phyloP scores from a whole-genome alignment of 2,797 vertebrate species.

The Coilia nasus region DNA sequence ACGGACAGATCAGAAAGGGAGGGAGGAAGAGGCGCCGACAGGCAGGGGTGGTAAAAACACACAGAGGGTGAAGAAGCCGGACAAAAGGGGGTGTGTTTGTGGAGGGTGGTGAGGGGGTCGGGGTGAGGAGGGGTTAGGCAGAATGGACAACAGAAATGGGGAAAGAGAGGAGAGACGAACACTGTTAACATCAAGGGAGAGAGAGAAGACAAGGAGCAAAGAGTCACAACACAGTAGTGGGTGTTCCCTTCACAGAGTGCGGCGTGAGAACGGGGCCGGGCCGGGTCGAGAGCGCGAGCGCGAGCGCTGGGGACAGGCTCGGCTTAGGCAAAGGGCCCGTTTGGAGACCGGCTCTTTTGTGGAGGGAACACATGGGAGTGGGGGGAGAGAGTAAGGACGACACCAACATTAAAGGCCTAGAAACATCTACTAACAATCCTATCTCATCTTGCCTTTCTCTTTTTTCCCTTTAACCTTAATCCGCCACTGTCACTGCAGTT shows the following conservation, averaged over 20 bases:
- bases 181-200: conserved; percentile 59
- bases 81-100: background rate
- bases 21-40: background rate
- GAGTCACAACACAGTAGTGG: conserved; percentile 58
- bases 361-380: conserved; percentile 45
- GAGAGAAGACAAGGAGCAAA: conserved; percentile 55
- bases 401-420: conserved; percentile 34
- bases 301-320: background rate
- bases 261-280: conserved; percentile 23
- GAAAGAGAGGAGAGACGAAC: conserved; percentile 62
- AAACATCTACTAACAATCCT: background rate
- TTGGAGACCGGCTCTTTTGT: conserved; percentile 42
- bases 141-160: conserved; percentile 50
- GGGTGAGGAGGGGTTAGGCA: conserved; percentile 37
- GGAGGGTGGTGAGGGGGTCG: background rate
- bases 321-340: background rate
- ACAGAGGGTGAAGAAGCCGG: conserved; percentile 40
- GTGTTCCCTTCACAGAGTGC: conserved; percentile 51
- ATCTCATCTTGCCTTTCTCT: background rate
- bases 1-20: conserved; percentile 33
- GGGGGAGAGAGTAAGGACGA: conserved; percentile 46
- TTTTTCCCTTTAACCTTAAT: background rate
- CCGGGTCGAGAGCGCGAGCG: background rate
- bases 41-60: background rate
- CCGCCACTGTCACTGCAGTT: background rate